These are phyloP conservation scores for Icerya purchasi DNA, from an alignment of 2,888 invertebrate species.

Conservation along the genomic window DNA sequence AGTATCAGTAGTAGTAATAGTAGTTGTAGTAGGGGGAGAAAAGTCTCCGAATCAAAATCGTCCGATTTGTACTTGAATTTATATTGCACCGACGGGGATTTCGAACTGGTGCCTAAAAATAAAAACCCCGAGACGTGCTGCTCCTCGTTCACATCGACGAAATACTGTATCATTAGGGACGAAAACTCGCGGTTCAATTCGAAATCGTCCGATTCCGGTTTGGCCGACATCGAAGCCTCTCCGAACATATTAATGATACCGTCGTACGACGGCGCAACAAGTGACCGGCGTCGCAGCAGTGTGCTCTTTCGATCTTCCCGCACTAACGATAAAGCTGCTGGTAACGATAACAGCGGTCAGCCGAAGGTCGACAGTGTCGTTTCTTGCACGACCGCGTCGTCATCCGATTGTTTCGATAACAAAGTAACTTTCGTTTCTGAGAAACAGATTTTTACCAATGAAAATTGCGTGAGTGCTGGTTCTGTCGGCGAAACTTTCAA, in stretches of 20 bases:
- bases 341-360: slow-evolving; percentile 23
- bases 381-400: slow-evolving; percentile 38
- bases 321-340: neutral
- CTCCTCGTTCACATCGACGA: no score
- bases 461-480: slow-evolving; percentile 1
- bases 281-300: slow-evolving; percentile 26
- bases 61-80: no score
- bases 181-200: slow-evolving; percentile 33
- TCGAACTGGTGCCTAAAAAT: no score
- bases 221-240: slow-evolving; percentile 38
- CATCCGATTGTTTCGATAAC: slow-evolving; percentile 23
- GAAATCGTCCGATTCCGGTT: slow-evolving; percentile 54
- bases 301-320: slow-evolving; percentile 29
- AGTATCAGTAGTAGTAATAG: neutral
- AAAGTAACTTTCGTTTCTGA: slow-evolving; percentile 22
- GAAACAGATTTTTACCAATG: slow-evolving; percentile 4
- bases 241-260: neutral
- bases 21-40: no score
- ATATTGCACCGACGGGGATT: no score
- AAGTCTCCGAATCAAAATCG: neutral
- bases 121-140: no score
- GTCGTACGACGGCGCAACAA: neutral
- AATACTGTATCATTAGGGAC: no score
- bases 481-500: slow-evolving; percentile 30
- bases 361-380: slow-evolving; percentile 45